phyloP scores from a whole-genome alignment of 35 echinoderm and acorn worm species.

The Apostichopus japonicus region DNA sequence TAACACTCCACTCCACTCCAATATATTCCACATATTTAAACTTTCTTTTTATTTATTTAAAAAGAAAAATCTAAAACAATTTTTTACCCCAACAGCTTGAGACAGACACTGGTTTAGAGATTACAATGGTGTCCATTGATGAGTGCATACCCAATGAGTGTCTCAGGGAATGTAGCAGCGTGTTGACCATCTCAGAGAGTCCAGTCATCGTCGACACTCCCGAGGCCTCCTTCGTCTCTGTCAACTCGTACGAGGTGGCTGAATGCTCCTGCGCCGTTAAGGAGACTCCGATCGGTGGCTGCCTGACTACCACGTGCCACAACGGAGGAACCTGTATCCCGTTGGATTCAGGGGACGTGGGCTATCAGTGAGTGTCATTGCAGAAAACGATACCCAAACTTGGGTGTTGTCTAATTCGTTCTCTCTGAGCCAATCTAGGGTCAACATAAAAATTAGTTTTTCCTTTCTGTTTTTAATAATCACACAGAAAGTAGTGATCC shows the following conservation, averaged over 20 bases:
- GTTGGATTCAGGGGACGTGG: slow-evolving; percentile 10
- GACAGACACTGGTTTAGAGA: background rate
- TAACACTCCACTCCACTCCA: no score
- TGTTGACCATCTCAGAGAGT: slow-evolving; percentile 7
- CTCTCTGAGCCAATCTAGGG: no score
- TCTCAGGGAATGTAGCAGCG: slow-evolving; percentile 22
- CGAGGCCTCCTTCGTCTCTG: slow-evolving; percentile 14
- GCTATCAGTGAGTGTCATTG: slow-evolving; percentile 18
- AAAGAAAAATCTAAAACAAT: background rate
- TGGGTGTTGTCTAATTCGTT: no score
- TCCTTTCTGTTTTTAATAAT: no score
- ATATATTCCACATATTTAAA: no score
- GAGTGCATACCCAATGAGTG: slow-evolving; percentile 44
- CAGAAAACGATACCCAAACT: background rate
- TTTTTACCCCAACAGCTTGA: background rate
- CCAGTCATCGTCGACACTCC: background rate
- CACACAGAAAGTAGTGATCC: no score
- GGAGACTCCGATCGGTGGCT: slow-evolving; percentile 25
- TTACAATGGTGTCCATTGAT: slow-evolving; percentile 39
- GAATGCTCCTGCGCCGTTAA: slow-evolving; percentile 13
- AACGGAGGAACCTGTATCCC: slow-evolving; percentile 39
- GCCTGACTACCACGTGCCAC: slow-evolving; percentile 27
- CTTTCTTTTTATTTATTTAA: background rate
- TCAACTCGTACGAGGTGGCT: slow-evolving; percentile 28
- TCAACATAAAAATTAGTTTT: no score